Base-by-base conservation (phyloP, 1,140 invertebrate genomes). In the Trichonephila clavata region DNA sequence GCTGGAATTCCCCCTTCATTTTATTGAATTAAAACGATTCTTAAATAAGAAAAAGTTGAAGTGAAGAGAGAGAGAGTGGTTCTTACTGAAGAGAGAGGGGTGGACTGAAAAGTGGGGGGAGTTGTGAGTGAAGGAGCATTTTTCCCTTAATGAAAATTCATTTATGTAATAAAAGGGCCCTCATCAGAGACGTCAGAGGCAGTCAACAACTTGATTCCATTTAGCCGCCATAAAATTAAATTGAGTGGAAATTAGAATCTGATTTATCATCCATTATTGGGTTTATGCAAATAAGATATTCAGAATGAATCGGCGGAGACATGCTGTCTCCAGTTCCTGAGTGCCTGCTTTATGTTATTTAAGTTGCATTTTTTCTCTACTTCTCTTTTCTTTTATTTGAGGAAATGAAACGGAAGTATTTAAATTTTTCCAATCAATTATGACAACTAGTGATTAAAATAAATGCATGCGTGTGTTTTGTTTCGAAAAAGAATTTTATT, bases 181-280 rank as follows among this genome's bases (percentile, higher is more conserved):
- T 90, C 89, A 61, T 60, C 57, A 27, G 71, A 81, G 21, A 80
- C 50, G 89, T 90, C 89, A 90, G n/a, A 59, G 16, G 24, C 89
- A 90, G 89, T 77, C 61, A 50, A 57, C 21, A 50, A 32, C n/a
- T 80, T 90, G 89, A 90, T 90, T 90, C 60, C 71, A 90, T 90
- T 90, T 81, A 61, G 60, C 71, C 50, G 27, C 71, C 89, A 90
- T 90, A 90, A 90, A 90, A 80, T 80, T 90, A 90, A 90, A 90
- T 90, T 59, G 71, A 90, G 89, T 80, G 71, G 89, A 90, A 90
- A 81, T 90, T 81, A 81, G 68, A 90, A 80, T 80, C 50, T 81
- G 89, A 90, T 90, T 90, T 90, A 90, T 90, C 71, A 63, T 32
- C 39, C 81, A 81, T 90, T 90, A 90, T 90, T 90, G 71, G 89